phyloP scores from a whole-genome alignment of 1,140 invertebrate species.

The Drosophila littoralis region DNA sequence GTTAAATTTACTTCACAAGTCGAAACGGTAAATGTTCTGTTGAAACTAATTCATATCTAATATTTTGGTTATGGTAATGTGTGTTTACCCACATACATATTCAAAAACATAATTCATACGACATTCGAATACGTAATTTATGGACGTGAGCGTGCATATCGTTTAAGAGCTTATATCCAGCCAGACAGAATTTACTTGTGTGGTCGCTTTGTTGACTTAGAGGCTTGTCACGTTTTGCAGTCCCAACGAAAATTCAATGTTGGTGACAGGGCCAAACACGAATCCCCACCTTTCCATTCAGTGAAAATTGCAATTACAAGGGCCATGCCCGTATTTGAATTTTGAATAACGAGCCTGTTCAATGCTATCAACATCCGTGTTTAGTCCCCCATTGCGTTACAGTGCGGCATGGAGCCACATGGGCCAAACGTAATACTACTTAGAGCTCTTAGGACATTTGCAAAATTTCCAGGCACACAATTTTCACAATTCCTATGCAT shows the following conservation, averaged over 20 bases:
- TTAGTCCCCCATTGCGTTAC: neutral
- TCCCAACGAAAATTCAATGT: neutral
- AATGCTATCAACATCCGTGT: neutral
- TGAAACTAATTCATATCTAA: neutral
- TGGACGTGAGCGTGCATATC: slow-evolving; percentile 17
- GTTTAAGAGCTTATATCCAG: slow-evolving; percentile 5
- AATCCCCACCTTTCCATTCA: neutral
- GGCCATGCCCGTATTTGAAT: neutral
- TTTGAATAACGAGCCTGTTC: neutral
- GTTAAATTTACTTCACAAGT: neutral
- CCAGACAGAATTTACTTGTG: neutral
- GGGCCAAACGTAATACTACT: neutral
- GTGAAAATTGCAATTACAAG: slow-evolving; percentile 16
- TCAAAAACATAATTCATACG: slow-evolving; percentile 5
- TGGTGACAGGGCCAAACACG: slow-evolving; percentile 18
- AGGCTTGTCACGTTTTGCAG: slow-evolving; percentile 19
- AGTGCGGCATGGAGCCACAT: neutral
- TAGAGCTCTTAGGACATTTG: neutral
- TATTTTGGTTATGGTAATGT: too few relatives aligned
- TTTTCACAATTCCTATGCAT: too few relatives aligned
- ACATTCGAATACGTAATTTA: slow-evolving; percentile 24
- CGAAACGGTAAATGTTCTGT: neutral
- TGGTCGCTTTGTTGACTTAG: slow-evolving; percentile 24
- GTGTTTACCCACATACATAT: slow-evolving; percentile 1
- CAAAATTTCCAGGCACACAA: too few relatives aligned